Percentiles rank a stretch among this genome's conserved stretches.
phyloP scores from a whole-genome alignment of 2,888 invertebrate species.

The Iphiclides podalirius region DNA sequence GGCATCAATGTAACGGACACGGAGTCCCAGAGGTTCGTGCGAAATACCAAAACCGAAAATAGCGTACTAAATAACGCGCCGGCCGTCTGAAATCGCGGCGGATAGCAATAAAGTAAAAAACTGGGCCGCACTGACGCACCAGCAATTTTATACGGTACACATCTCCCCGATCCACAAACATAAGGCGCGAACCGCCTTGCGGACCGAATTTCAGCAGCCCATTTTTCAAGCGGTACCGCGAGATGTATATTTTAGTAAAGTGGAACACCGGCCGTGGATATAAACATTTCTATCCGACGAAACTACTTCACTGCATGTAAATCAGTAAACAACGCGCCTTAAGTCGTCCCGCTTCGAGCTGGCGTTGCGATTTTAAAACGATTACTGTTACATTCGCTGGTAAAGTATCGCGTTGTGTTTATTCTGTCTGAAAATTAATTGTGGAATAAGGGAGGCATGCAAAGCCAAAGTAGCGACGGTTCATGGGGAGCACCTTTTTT shows the following conservation, averaged over 20 bases:
- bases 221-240: conserved; percentile 58
- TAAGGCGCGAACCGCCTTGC: conserved; percentile 45
- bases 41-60: conserved; percentile 10
- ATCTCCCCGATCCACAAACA: conserved; percentile 56
- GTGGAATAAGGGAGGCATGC: neutral
- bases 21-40: neutral
- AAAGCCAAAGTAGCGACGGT: no score
- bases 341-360: conserved; percentile 8
- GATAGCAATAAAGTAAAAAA: conserved; percentile 34
- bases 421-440: neutral
- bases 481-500: neutral
- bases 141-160: conserved; percentile 32
- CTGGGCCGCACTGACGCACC: conserved; percentile 37
- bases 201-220: conserved; percentile 57
- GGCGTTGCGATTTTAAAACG: neutral
- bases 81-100: conserved; percentile 2
- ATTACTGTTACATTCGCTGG: neutral
- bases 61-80: conserved; percentile 5
- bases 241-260: conserved; percentile 61
- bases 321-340: conserved; percentile 36
- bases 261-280: conserved; percentile 48
- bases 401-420: neutral
- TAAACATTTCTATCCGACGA: conserved; percentile 53
- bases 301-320: conserved; percentile 46
- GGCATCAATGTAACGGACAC: neutral